phyloP scores from a whole-genome alignment of 2,797 vertebrate species.

The Acipenser oxyrinchus region DNA sequence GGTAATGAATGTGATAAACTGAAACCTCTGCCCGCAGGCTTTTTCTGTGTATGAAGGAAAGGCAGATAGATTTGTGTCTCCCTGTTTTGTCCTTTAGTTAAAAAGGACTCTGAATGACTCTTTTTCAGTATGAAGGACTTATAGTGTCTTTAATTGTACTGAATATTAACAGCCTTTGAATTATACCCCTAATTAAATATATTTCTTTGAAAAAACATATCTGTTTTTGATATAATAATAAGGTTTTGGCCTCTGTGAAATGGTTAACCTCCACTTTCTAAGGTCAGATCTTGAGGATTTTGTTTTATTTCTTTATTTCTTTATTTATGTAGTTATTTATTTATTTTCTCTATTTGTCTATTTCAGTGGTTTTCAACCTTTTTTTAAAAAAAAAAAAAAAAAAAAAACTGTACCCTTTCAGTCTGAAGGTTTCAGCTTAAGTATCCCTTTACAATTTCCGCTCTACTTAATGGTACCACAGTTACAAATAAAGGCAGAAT shows the following conservation, averaged over 20 bases:
- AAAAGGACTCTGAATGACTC: not conserved
- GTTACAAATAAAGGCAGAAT: no score
- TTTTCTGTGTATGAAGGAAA: slow-evolving; percentile 46
- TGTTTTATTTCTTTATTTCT: no score
- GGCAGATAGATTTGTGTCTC: slow-evolving; percentile 51
- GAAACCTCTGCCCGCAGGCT: slow-evolving; percentile 70
- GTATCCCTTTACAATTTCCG: no score
- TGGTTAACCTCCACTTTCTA: not conserved
- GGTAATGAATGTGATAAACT: slow-evolving; percentile 77
- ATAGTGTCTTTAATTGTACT: not conserved
- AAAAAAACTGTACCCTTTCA: no score
- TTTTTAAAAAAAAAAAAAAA: no score
- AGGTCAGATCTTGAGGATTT: no score
- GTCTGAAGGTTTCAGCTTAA: no score
- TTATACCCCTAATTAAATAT: not conserved
- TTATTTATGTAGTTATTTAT: no score
- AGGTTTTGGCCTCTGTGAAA: not conserved
- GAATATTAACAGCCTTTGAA: not conserved
- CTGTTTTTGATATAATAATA: not conserved
- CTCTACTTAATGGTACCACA: no score
- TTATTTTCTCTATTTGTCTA: no score
- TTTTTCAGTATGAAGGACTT: not conserved
- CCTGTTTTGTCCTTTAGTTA: slow-evolving; percentile 31
- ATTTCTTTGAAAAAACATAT: not conserved
- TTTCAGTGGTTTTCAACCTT: no score